Conservation (phyloP, 2,888 invertebrate genomes). For the Hofmannophila pseudospretella region DNA sequence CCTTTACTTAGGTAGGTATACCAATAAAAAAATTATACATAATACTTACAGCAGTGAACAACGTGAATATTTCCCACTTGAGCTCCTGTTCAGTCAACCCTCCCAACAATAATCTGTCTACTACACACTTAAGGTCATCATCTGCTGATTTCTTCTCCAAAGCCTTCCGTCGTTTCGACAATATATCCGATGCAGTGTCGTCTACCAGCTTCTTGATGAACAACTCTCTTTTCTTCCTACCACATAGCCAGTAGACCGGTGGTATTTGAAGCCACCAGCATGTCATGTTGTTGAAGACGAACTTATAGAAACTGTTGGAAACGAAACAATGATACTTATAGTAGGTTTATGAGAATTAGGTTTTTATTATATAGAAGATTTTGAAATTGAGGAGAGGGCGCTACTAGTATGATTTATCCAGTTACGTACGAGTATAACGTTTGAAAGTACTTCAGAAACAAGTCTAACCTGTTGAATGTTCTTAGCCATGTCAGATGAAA, state of each 20-base stretch:
- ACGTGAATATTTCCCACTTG: conserved; percentile 39
- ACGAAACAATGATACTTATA: too few relatives aligned
- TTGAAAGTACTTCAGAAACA: too few relatives aligned
- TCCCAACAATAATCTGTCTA: conserved; percentile 47
- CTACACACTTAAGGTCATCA: conserved; percentile 34
- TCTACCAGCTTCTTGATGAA: conserved; percentile 27
- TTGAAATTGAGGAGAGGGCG: too few relatives aligned
- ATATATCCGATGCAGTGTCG: conserved; percentile 37
- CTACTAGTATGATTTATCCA: too few relatives aligned
- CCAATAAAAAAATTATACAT: conserved; percentile 11
- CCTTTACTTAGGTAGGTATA: too few relatives aligned
- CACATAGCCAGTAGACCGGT: conserved; percentile 39
- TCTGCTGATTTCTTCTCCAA: conserved; percentile 15
- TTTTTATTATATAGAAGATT: too few relatives aligned
- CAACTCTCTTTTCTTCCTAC: conserved; percentile 28
- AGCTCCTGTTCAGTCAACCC: conserved; percentile 44
- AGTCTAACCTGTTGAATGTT: too few relatives aligned
- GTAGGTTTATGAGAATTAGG: too few relatives aligned
- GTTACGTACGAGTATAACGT: too few relatives aligned
- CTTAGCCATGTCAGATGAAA: too few relatives aligned
- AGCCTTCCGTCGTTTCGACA: conserved; percentile 32
- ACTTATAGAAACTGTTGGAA: conserved; percentile 42
- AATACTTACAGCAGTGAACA: conserved; percentile 54
- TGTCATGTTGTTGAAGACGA: conserved; percentile 48
- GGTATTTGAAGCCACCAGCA: conserved; percentile 61